Evolutionary conservation across 1,140 invertebrate species (phyloP).

Genomic region (Drosophila hydei): DNA sequence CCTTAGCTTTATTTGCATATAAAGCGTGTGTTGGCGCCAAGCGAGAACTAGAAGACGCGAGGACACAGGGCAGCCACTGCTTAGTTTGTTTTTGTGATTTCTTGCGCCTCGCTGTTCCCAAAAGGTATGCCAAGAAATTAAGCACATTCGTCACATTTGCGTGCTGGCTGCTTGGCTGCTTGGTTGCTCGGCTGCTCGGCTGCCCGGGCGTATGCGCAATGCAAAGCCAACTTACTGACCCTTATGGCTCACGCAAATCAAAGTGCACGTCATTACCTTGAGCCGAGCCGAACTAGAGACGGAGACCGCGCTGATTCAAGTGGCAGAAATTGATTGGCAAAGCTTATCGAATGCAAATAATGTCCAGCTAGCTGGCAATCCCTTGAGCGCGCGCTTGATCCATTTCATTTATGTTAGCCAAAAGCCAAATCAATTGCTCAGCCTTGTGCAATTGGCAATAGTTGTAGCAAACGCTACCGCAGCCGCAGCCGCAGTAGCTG

Average conservation of each 20-base stretch:
- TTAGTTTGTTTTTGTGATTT: conserved; percentile 48
- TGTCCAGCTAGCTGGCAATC: conserved; percentile 18
- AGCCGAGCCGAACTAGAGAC: conserved; percentile 7
- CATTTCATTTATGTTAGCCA: conserved; percentile 63
- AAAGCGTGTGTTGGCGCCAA: conserved; percentile 51
- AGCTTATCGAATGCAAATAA: conserved; percentile 41
- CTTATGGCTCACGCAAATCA: conserved; percentile 66
- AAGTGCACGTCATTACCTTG: conserved; percentile 81
- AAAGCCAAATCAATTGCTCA: conserved; percentile 52
- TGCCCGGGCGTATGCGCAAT: conserved; percentile 70
- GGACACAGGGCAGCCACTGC: background rate
- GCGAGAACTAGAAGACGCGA: conserved; percentile 4
- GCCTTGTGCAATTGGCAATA: conserved; percentile 13
- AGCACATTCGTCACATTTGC: conserved; percentile 69
- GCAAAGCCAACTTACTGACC: conserved; percentile 49
- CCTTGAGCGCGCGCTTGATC: conserved; percentile 24
- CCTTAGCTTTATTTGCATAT: conserved; percentile 72
- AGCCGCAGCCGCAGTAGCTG: no score
- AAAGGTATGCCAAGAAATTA: conserved; percentile 77
- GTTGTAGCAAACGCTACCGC: conserved; percentile 1
- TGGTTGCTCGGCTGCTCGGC: background rate
- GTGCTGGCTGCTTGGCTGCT: conserved; percentile 32
- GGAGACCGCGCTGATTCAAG: conserved; percentile 10
- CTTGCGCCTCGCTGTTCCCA: conserved; percentile 51
- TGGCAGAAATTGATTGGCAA: conserved; percentile 38